Percentiles rank a stretch among this genome's conserved stretches.
These are phyloP conservation scores for Pammene aurita DNA, from an alignment of 2,888 invertebrate species.

Conservation along the genomic window DNA sequence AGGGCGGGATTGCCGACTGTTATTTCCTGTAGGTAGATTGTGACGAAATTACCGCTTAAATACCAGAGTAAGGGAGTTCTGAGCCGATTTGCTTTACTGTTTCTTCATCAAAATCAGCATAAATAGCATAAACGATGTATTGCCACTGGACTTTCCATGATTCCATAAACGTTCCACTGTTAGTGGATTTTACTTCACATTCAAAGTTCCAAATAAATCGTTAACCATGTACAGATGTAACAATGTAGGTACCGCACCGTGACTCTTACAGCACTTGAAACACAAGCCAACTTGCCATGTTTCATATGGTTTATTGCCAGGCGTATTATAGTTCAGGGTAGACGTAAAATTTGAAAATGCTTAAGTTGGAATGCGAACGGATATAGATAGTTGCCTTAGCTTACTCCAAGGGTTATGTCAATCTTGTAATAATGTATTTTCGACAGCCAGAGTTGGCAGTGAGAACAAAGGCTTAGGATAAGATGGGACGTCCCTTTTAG, in stretches of 20 bases:
- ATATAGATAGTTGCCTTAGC: constrained; percentile 16
- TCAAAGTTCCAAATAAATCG: not conserved
- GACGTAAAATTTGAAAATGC: constrained; percentile 32
- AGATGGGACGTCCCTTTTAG: too few relatives aligned
- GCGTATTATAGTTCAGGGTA: constrained; percentile 22
- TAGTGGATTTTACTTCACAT: not conserved
- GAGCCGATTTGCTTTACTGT: too few relatives aligned
- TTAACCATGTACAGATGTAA: too few relatives aligned
- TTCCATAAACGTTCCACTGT: too few relatives aligned
- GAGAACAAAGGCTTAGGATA: too few relatives aligned
- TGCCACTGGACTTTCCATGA: too few relatives aligned
- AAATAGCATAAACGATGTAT: too few relatives aligned
- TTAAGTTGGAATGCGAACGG: not conserved
- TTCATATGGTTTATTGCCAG: not conserved
- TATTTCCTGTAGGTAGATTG: too few relatives aligned
- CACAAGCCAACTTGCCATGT: constrained; percentile 12
- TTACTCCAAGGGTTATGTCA: constrained; percentile 4
- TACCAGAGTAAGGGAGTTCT: too few relatives aligned
- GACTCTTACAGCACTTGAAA: not conserved
- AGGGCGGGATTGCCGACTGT: too few relatives aligned
- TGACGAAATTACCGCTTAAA: too few relatives aligned
- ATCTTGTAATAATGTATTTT: not conserved
- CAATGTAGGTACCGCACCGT: not conserved
- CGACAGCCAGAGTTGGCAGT: not conserved
- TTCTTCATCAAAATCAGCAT: too few relatives aligned